phyloP scores from a whole-genome alignment of 1,140 invertebrate species.

The Euglossa dilemma region DNA sequence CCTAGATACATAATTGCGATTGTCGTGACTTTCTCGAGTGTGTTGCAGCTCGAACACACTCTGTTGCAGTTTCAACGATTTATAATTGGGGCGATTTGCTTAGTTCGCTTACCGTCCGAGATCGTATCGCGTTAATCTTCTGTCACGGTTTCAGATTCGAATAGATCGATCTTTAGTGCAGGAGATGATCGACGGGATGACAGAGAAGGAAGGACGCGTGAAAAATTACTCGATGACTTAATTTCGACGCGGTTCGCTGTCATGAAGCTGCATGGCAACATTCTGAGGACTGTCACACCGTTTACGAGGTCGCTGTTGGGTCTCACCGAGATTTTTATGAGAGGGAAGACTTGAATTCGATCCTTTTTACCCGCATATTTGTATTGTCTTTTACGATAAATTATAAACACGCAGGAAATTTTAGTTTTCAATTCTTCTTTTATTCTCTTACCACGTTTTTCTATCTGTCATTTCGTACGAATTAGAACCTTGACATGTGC shows the following conservation, averaged over 20 bases:
- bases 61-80: not conserved
- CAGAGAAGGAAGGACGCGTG: not conserved
- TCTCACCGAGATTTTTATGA: conserved; percentile 29
- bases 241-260: conserved; percentile 3
- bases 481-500: too few species aligned
- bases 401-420: too few species aligned
- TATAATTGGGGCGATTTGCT: not conserved
- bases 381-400: not conserved
- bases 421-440: too few species aligned
- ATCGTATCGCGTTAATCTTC: not conserved
- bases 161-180: conserved; percentile 4
- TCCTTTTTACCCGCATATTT: not conserved
- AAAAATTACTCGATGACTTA: not conserved
- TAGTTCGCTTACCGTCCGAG: not conserved
- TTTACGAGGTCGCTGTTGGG: conserved; percentile 53
- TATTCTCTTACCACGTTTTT: too few species aligned
- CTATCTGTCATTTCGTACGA: too few species aligned
- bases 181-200: conserved; percentile 29
- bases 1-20: too few species aligned
- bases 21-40: not conserved
- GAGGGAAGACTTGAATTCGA: not conserved
- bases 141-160: not conserved
- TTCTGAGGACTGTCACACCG: conserved; percentile 40
- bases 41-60: not conserved
- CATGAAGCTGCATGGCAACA: not conserved